Percentiles rank a stretch among this genome's conserved stretches.
phyloP scores from a whole-genome alignment of 37 sponge, comb jelly and placozoan species.

The Agelas oroides region DNA sequence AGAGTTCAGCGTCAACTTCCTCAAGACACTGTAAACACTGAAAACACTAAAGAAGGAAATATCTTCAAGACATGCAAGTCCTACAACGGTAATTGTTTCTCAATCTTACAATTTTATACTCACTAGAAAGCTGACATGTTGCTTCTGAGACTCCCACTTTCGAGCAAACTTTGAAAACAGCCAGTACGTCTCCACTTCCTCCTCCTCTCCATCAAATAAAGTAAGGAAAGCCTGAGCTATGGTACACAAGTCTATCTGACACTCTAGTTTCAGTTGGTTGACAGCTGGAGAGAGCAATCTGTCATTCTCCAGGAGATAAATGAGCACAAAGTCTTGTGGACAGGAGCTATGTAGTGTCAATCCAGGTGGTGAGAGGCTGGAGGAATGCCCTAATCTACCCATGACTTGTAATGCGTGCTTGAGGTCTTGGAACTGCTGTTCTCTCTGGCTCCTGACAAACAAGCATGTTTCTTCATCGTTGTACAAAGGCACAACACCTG shows the following conservation, averaged over 20 bases:
- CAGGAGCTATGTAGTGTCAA: neutral
- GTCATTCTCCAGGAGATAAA: conserved; percentile 45
- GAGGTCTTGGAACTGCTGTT: conserved; percentile 45
- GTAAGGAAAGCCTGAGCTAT: conserved; percentile 45
- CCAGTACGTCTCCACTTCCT: conserved; percentile 43
- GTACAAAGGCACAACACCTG: conserved; percentile 48
- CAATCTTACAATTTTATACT: neutral
- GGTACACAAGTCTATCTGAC: conserved; percentile 10
- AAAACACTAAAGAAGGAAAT: neutral
- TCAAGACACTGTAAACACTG: conserved; percentile 16
- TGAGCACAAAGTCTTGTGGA: conserved; percentile 26
- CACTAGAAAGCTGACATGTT: conserved; percentile 11
- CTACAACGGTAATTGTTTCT: too few species aligned
- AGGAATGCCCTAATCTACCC: conserved; percentile 25
- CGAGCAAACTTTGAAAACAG: conserved; percentile 53
- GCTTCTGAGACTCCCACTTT: conserved; percentile 15
- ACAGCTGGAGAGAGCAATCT: neutral
- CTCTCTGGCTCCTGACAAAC: conserved; percentile 39
- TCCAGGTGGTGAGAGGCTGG: neutral
- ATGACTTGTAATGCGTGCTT: conserved; percentile 44
- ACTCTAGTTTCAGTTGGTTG: conserved; percentile 10
- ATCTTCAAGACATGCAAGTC: too few species aligned
- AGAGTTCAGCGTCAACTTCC: conserved; percentile 34
- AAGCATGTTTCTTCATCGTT: conserved; percentile 41
- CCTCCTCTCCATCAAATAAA: conserved; percentile 39